phyloP scores from a whole-genome alignment of 2,113 vertebrate species.

The Dolichotis patagonum region DNA sequence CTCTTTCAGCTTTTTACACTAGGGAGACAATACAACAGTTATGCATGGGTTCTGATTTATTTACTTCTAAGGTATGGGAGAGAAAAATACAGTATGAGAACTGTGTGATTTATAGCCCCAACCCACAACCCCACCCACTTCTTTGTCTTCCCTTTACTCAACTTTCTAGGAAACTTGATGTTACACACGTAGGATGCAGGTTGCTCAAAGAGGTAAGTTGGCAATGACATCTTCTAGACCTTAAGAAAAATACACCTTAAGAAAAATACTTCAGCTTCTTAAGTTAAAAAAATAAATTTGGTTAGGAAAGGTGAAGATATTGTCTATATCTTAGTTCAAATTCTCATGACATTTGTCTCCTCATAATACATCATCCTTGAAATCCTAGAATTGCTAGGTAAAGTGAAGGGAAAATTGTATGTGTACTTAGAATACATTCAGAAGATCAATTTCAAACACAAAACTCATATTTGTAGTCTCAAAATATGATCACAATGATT shows the following conservation, averaged over 20 bases:
- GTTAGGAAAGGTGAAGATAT: neutral
- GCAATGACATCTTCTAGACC: neutral
- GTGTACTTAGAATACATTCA: neutral
- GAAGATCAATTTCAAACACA: neutral
- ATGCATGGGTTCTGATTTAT: too few species aligned
- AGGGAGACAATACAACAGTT: too few species aligned
- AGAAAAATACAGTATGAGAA: neutral
- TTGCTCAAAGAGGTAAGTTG: neutral
- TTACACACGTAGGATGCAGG: neutral
- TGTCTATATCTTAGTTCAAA: neutral
- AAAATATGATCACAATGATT: neutral
- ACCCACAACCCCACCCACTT: neutral
- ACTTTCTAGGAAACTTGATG: neutral
- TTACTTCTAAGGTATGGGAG: neutral
- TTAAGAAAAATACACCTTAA: neutral
- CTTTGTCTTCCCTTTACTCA: neutral
- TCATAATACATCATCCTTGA: neutral
- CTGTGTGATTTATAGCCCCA: neutral
- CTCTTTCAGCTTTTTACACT: too few species aligned
- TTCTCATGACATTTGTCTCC: neutral
- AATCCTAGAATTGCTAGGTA: neutral
- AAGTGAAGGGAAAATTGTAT: neutral
- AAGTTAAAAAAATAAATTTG: neutral
- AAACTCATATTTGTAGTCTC: neutral
- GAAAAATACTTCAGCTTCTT: neutral